phyloP scores from a whole-genome alignment of 64 coral and sea anemone species.

The Montipora efflorescens region DNA sequence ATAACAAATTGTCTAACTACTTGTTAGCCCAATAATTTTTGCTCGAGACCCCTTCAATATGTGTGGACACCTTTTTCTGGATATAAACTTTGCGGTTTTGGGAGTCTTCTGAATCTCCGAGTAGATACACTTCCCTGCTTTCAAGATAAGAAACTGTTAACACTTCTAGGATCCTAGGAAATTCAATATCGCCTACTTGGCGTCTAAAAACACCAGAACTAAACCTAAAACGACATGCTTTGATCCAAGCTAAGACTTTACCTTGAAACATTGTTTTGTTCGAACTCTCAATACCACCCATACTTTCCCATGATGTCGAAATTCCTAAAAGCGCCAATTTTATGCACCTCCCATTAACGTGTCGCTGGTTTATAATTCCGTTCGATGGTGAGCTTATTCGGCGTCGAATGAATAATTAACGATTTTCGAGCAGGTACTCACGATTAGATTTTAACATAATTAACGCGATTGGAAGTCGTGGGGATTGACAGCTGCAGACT shows the following conservation, averaged over 20 bases:
- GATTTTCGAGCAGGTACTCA: slow-evolving; percentile 39
- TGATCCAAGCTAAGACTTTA: not conserved
- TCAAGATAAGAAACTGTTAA: slow-evolving; percentile 1
- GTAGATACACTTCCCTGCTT: not conserved
- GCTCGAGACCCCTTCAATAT: not conserved
- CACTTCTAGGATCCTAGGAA: not conserved
- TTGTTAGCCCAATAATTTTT: no score
- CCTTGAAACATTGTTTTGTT: slow-evolving; percentile 60
- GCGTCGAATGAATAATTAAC: slow-evolving; percentile 45
- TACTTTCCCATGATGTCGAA: slow-evolving; percentile 24
- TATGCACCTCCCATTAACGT: slow-evolving; percentile 27
- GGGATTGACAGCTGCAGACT: slow-evolving; percentile 1
- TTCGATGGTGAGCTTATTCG: not conserved
- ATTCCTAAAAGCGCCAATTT: not conserved
- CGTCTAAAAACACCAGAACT: not conserved
- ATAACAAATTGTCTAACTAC: slow-evolving; percentile 2
- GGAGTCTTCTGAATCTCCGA: not conserved
- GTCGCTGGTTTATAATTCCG: slow-evolving; percentile 3
- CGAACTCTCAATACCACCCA: slow-evolving; percentile 27
- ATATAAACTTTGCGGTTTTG: no score
- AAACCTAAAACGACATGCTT: not conserved
- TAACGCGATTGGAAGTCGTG: slow-evolving; percentile 8
- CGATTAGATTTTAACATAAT: slow-evolving; percentile 53
- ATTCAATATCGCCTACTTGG: not conserved
- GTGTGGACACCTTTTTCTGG: not conserved